Conservation (phyloP, 2,113 vertebrate genomes). For the Pteronura brasiliensis region DNA sequence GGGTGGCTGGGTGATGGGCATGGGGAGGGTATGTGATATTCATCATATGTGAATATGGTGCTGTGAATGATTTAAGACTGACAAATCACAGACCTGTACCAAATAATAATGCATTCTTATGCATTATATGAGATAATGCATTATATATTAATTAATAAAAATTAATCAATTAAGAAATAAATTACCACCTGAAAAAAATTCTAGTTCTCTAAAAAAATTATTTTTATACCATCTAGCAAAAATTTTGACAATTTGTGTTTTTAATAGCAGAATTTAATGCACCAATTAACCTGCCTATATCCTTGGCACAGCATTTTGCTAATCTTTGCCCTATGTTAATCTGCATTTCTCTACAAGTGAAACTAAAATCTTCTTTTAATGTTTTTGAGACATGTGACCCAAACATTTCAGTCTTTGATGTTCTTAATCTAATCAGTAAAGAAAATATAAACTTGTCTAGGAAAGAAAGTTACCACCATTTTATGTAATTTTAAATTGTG, state of each 20-base stretch:
- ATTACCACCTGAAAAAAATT: too few relatives aligned
- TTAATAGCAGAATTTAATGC: background rate
- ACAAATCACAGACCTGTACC: too few relatives aligned
- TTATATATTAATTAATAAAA: too few relatives aligned
- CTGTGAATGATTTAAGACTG: too few relatives aligned
- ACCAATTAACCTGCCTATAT: background rate
- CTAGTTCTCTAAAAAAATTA: background rate
- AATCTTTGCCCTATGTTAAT: background rate
- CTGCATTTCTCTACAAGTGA: background rate
- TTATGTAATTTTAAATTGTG: constrained; percentile 13
- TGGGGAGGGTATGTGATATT: too few relatives aligned
- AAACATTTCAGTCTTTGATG: constrained; percentile 19
- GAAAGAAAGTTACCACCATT: background rate
- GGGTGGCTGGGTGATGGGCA: too few relatives aligned
- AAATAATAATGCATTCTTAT: too few relatives aligned
- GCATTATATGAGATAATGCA: too few relatives aligned
- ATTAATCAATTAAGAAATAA: too few relatives aligned
- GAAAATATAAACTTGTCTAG: background rate
- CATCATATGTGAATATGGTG: too few relatives aligned
- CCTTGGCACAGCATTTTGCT: background rate
- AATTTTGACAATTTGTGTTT: background rate
- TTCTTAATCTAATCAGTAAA: background rate
- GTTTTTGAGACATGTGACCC: background rate
- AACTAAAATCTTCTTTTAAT: constrained; percentile 19
- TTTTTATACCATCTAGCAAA: constrained; percentile 17